These are phyloP conservation scores for Dusona sp. DNA, from an alignment of 2,888 invertebrate genomes.

Conservation along the genomic window DNA sequence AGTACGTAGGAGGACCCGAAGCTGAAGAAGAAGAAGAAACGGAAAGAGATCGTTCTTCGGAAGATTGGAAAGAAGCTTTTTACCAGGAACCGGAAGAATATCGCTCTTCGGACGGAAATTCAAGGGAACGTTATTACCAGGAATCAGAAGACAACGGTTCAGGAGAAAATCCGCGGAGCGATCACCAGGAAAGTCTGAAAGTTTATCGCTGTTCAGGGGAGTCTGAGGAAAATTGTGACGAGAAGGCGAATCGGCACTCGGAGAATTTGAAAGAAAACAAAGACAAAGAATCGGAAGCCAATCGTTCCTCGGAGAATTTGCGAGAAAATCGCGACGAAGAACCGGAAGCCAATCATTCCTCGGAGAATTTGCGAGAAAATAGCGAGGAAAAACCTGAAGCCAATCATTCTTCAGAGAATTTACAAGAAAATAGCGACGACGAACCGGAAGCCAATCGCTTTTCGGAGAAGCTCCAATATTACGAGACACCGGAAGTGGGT, in stretches of 20 bases:
- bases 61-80: slow-evolving; percentile 19
- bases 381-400: slow-evolving; percentile 18
- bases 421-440: not conserved
- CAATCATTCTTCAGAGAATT: slow-evolving; percentile 14
- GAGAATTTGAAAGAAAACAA: slow-evolving; percentile 26
- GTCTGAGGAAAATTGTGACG: too few relatives aligned
- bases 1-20: slow-evolving; percentile 10
- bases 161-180: not conserved
- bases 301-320: slow-evolving; percentile 19
- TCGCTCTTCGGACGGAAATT: slow-evolving; percentile 21
- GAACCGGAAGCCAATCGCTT: slow-evolving; percentile 21
- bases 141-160: slow-evolving; percentile 35
- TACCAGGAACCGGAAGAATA: slow-evolving; percentile 60
- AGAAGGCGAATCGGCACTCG: not conserved
- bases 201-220: slow-evolving; percentile 25
- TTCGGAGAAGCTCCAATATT: slow-evolving; percentile 25
- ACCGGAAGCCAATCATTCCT: slow-evolving; percentile 38
- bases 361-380: slow-evolving; percentile 2
- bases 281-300: too few relatives aligned
- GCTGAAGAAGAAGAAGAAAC: not conserved
- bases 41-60: slow-evolving; percentile 15
- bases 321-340: slow-evolving; percentile 14
- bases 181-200: slow-evolving; percentile 13
- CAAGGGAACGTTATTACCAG: not conserved
- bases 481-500: slow-evolving; percentile 64